Base-by-base conservation (phyloP, 1,140 invertebrate species). In the Aricia agestis region DNA sequence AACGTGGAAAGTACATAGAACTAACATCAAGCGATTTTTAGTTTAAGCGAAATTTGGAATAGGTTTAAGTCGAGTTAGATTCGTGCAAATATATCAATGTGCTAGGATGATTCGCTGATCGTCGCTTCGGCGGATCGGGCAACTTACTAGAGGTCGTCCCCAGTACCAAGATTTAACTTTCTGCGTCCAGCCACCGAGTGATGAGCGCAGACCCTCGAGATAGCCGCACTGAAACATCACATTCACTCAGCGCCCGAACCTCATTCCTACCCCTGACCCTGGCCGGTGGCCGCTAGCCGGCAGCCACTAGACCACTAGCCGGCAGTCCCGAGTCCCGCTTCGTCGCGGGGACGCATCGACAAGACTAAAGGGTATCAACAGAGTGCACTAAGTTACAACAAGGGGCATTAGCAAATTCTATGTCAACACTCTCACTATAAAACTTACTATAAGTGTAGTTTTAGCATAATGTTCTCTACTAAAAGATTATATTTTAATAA, bases 151-250 rank as follows among this genome's bases (percentile, higher is more conserved):
- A 95, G 96, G 96, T 94, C 95, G 96, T 95, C 96, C 96, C 96
- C 96, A 97, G 95, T 97, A 97, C 96, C 96, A 97, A 93, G 96
- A 97, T 94, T 97, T 97, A 93, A 97, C 96, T 95, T 96, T 96
- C 95, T 97, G 96, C 93, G 96, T 97, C 94, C 96, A 96, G 93
- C 96, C 96, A 94, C 96, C 96, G 92, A 97, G 95, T 93, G 96
- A 96, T 93, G 95, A 96, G 92, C 95, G 95, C 93, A 97, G 95
- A 93, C 96, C 96, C 94, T 96, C 96, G 93, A 97, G 95, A 95
- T 97, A 97, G 94, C 96, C 96, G 94, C 95, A 95, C 95, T 96
- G 95, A 92, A 92, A 92, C 90, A 92, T 92, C 91, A 92, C 86
- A 89, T 83, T 88, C 84, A 82, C 87, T 91, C 86, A 91, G 87